These are phyloP conservation scores for Mus caroli DNA, from an alignment of 2,797 vertebrate genomes.

Conservation along the genomic window DNA sequence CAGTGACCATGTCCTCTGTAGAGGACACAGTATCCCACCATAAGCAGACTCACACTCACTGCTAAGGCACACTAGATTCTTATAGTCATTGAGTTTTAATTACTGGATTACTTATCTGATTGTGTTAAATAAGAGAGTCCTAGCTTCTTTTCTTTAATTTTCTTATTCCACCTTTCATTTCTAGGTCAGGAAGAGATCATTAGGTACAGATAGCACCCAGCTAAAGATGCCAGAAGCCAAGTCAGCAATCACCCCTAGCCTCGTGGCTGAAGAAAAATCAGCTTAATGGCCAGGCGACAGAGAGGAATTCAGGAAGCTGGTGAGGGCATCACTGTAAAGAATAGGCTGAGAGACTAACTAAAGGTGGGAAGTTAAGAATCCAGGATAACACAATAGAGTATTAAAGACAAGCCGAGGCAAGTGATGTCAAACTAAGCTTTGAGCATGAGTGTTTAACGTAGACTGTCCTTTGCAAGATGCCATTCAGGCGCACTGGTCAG, in stretches of 20 bases:
- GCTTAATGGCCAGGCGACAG: background rate
- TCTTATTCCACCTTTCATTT: background rate
- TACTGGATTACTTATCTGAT: background rate
- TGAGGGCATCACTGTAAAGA: background rate
- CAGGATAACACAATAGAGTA: background rate
- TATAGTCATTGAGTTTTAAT: background rate
- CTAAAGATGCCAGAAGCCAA: background rate
- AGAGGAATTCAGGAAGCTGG: background rate
- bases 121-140: background rate
- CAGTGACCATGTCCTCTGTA: background rate
- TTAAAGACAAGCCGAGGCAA: background rate
- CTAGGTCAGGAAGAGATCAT: background rate
- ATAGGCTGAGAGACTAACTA: background rate
- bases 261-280: background rate
- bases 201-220: background rate
- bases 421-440: background rate
- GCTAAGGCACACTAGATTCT: background rate
- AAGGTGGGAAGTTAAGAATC: background rate
- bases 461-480: background rate
- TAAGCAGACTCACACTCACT: rapidly evolving
- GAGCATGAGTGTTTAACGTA: background rate
- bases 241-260: background rate
- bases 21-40: background rate
- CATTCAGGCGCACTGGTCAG: background rate
- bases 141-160: background rate